phyloP scores from a whole-genome alignment of 2,888 invertebrate genomes.

The Amblyjoppa fuscipennis region DNA sequence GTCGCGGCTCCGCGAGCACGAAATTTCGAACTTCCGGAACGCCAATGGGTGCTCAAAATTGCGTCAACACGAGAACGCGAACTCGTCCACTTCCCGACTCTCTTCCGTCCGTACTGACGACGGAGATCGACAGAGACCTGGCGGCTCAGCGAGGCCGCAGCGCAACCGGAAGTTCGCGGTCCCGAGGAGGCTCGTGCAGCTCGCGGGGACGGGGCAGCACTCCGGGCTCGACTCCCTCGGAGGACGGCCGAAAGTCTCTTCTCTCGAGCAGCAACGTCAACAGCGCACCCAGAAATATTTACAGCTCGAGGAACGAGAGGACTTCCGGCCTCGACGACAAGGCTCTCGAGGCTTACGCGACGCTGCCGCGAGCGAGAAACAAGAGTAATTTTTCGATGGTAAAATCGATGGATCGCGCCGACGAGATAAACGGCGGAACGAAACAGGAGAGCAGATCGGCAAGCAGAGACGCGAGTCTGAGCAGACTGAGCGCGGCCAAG shows the following conservation, averaged over 20 bases:
- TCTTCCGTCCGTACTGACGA: conserved; percentile 81
- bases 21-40: conserved; percentile 66
- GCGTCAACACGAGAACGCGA: conserved; percentile 83
- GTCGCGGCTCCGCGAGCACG: conserved; percentile 49
- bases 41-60: conserved; percentile 84
- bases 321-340: conserved; percentile 73
- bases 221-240: conserved; percentile 80
- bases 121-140: conserved; percentile 82
- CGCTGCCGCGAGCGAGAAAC: conserved; percentile 90
- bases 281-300: conserved; percentile 66
- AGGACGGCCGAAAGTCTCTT: conserved; percentile 75
- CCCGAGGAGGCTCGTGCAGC: conserved; percentile 71
- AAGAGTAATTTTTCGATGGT: conserved; percentile 85
- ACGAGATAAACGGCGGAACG: conserved; percentile 81
- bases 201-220: conserved; percentile 74
- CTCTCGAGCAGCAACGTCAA: not conserved
- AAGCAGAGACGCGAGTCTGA: conserved; percentile 85
- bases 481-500: conserved; percentile 78
- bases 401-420: conserved; percentile 83
- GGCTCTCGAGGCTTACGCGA: conserved; percentile 91
- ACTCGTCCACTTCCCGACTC: conserved; percentile 80
- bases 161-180: conserved; percentile 63
- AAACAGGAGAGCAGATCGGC: conserved; percentile 81
- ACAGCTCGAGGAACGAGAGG: conserved; percentile 63
- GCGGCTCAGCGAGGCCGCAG: conserved; percentile 78